Evolutionary conservation across 2,797 vertebrate species (phyloP), one percentile per base, ranked within the genome.

Genomic region (Odontamblyopus lacepedii): DNA sequence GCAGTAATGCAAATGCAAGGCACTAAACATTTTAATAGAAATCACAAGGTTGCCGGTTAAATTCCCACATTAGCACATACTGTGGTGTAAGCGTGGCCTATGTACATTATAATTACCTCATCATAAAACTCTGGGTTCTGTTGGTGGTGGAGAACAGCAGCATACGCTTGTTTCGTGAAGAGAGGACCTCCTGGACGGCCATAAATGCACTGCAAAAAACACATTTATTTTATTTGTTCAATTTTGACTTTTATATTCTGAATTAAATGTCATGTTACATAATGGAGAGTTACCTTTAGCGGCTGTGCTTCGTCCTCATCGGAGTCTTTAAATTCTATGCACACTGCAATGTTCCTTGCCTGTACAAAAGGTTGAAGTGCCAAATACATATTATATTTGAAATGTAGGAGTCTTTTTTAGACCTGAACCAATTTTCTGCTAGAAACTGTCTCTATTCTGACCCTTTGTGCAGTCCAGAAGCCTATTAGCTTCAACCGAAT

Each of bases 51-150:
- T 41, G 38, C 8, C 11, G 23, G 23, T 23, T 23, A 23, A 23
- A 23, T 23, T 23, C 23, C 23, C 23, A 23, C 23, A 23, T 23
- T 23, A 23, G 23, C 23, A 23, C 23, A 23, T 23, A 23, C 23
- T 23, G 23, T 23, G 23, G 23, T 23, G 23, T 23, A 23, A 35
- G 35, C 35, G 7, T 35, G 35, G 7, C 7, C 35, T 38, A 9
- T 38, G 35, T 9, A 38, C 35, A 38, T 38, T 38, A 38, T 38
- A 38, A 38, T 38, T 38, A 38, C 98, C 95, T 99, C 98, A 68
- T 98, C 95, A 69, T 98, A 99, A 89, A 99, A 98, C 85, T 99
- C 97, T 3, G 98, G 98, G 89, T 97, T 99, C 90, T 99, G 97
- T 63, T 99, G 98, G 84, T 99, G 98, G 88, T 99, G 98, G 50